A percentile compares a stretch with the other conserved stretches of the same genome.
Evolutionary conservation across 2,797 vertebrate species (phyloP).

Genomic region (Galagoides demidoff): DNA sequence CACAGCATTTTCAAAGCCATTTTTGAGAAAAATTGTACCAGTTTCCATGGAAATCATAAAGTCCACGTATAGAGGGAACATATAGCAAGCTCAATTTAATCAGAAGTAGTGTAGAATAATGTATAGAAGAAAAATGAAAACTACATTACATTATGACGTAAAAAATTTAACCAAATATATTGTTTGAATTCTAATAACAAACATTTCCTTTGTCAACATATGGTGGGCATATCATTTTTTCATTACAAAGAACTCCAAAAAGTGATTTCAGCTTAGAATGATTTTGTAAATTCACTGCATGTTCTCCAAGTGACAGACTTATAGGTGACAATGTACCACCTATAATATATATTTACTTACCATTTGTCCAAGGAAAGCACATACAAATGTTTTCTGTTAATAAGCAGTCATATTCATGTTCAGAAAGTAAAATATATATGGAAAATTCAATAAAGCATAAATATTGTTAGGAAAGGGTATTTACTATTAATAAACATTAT

Average conservation of each 20-base stretch:
- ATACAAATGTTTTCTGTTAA: neutral
- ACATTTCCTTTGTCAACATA: neutral
- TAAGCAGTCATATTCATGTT: neutral
- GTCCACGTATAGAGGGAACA: constrained; percentile 79
- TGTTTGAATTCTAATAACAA: neutral
- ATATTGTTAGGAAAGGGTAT: neutral
- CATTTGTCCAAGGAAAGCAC: neutral
- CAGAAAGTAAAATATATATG: neutral
- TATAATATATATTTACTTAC: neutral
- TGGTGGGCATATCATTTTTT: neutral
- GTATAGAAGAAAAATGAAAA: constrained; percentile 66
- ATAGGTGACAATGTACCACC: neutral
- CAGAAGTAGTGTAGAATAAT: constrained; percentile 64
- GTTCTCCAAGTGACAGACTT: neutral
- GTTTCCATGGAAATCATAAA: constrained; percentile 85
- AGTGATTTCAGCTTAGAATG: neutral
- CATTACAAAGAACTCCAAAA: neutral
- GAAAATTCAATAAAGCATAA: neutral
- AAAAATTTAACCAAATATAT: neutral
- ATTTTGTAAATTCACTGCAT: neutral
- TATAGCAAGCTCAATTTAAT: constrained; percentile 80
- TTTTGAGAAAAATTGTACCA: constrained; percentile 83
- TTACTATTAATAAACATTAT: neutral
- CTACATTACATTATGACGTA: constrained; percentile 51
- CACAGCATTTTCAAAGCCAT: constrained; percentile 79